Percentiles rank a stretch among this genome's conserved stretches.
Conservation (phyloP, 2,888 invertebrate species). For the Noctua comes region DNA sequence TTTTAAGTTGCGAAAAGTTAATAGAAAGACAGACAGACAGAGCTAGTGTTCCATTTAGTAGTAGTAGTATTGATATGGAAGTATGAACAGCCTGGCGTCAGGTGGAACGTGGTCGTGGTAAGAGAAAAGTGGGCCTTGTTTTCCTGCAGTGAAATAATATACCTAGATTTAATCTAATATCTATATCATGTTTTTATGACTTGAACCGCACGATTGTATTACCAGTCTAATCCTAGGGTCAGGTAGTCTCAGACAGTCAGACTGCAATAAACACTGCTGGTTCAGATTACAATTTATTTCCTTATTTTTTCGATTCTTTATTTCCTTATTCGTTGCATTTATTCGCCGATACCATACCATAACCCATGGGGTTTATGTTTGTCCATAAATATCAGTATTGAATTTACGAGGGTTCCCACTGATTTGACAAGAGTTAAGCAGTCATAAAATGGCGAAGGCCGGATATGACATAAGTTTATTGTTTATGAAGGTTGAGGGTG, state of each 20-base stretch:
- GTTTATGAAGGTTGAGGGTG: conserved; percentile 21
- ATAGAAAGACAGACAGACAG: neutral
- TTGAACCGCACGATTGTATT: neutral
- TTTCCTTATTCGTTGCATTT: conserved; percentile 14
- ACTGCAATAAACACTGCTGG: neutral
- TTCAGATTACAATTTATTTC: conserved; percentile 19
- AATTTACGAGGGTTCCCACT: conserved; percentile 14
- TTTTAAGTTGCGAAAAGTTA: too few relatives aligned
- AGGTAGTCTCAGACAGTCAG: neutral
- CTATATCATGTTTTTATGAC: neutral
- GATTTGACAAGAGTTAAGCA: conserved; percentile 22
- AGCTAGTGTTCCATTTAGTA: too few relatives aligned
- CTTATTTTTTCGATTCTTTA: neutral
- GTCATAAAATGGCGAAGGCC: conserved; percentile 27
- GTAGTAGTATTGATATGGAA: neutral
- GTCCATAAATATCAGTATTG: conserved; percentile 35
- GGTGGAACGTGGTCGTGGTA: neutral
- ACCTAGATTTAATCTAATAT: neutral
- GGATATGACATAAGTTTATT: conserved; percentile 30
- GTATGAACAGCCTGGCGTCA: neutral
- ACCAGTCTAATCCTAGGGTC: neutral
- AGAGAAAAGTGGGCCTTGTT: neutral
- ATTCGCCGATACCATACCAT: conserved; percentile 9
- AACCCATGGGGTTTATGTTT: conserved; percentile 39
- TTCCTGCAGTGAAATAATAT: neutral